Base-by-base conservation (phyloP, 1,140 invertebrate species). In the Drosophila repleta region DNA sequence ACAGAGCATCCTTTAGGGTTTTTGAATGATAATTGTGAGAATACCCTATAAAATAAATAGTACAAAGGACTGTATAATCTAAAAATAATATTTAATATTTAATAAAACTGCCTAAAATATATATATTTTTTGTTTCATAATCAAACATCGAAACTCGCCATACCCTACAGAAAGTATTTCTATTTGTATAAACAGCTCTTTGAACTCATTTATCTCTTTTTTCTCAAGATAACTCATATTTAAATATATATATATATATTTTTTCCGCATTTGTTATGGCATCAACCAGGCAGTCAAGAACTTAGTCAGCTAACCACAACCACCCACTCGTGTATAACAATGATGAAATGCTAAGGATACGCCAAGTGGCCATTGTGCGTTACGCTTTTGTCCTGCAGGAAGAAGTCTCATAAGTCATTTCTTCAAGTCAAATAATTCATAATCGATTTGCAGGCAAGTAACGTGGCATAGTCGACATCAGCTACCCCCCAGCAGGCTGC, bases 391-490 rank as follows among this genome's bases (percentile, higher is more conserved):
- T 70, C 67, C 68, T 78, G 45, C 52, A 56, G 60, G 65, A 71
- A 73, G 80, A 71, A 74, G 80, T 90, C 88, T 90, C 83, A 85
- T 85, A 90, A 90, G 88, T 90, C 88, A 90, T 90, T 90, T 82
- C 79, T 76, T 57, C 74, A 84, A 80, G 80, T 90, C 83, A 85
- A 90, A 90, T 90, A 90, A 90, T 89, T 90, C 88, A 90, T 89
- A 90, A 90, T 90, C 88, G 89, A 90, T 90, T 89, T 77, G 70
- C 56, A 58, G 29, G 29, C 29, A 29, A 3, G 52, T 41, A 58
- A 18, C 15, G 7, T 13, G 7, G 45, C 18, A 21, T 6, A 43
- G 20, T 41, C 24, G 32, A 18, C 39, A 15, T 58, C n/a, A 55
- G n/a, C 39, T 43, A 29, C 29, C 29, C 5, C 4, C 39, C 39